These are phyloP conservation scores for Lepisosteus osseus DNA, from an alignment of 2,113 vertebrate species.

Conservation along the genomic window DNA sequence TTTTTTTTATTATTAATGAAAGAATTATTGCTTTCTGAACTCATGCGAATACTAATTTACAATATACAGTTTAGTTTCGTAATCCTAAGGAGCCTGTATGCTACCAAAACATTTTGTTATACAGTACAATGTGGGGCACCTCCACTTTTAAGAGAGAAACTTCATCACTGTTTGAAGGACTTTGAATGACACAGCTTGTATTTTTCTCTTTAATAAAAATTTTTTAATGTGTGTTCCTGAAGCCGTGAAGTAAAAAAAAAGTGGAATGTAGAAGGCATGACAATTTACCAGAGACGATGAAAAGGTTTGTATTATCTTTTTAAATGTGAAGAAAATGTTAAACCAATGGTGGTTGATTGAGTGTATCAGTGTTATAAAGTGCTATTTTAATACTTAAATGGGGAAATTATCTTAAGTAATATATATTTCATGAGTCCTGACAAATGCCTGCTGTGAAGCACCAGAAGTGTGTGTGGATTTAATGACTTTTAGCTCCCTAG, in stretches of 20 bases:
- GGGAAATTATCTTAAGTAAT: slow-evolving; percentile 41
- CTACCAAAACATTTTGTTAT: too few relatives aligned
- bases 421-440: slow-evolving; percentile 43
- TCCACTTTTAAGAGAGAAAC: not conserved
- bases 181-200: slow-evolving; percentile 7
- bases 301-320: slow-evolving; percentile 35
- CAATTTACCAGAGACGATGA: slow-evolving; percentile 42
- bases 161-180: not conserved
- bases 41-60: too few relatives aligned
- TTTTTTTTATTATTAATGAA: too few relatives aligned
- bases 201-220: not conserved
- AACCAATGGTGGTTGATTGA: slow-evolving; percentile 46
- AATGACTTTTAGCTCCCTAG: slow-evolving; percentile 20
- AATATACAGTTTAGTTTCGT: too few relatives aligned
- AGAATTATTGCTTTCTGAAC: too few relatives aligned
- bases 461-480: slow-evolving; percentile 27
- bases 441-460: slow-evolving; percentile 40
- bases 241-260: slow-evolving; percentile 13
- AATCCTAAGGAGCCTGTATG: too few relatives aligned
- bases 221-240: not conserved
- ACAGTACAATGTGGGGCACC: too few relatives aligned
- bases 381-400: slow-evolving; percentile 47
- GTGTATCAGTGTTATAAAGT: slow-evolving; percentile 43
- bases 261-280: slow-evolving; percentile 17
- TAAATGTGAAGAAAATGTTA: slow-evolving; percentile 26